phyloP scores from a whole-genome alignment of 1,140 invertebrate genomes.

The Platyscapa corneri region DNA sequence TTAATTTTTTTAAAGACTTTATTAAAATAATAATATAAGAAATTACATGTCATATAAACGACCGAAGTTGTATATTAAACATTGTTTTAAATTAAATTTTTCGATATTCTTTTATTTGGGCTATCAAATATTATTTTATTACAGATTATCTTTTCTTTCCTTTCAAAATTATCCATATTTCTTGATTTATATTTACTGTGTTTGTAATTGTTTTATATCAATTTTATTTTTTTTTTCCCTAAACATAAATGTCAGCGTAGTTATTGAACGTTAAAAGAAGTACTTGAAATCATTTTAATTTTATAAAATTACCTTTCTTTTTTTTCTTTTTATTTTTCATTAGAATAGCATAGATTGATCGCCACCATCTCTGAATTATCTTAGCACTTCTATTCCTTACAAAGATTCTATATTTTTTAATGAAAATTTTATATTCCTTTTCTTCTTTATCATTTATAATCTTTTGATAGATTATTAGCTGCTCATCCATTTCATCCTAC shows the following conservation, averaged over 20 bases:
- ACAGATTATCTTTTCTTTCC: background rate
- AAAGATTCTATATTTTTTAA: slow-evolving; percentile 51
- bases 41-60: slow-evolving; percentile 13
- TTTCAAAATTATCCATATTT: background rate
- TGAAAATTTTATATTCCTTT: slow-evolving; percentile 25
- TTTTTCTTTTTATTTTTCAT: slow-evolving; percentile 45
- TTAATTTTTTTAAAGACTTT: background rate
- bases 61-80: slow-evolving; percentile 13
- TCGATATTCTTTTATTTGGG: slow-evolving; percentile 28
- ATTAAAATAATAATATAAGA: background rate
- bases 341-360: slow-evolving; percentile 36
- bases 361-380: slow-evolving; percentile 63
- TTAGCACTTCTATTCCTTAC: slow-evolving; percentile 54
- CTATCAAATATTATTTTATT: no score
- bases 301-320: slow-evolving; percentile 45
- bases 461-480: slow-evolving; percentile 51
- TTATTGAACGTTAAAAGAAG: background rate
- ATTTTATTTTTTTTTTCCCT: slow-evolving; percentile 27
- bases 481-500: slow-evolving; percentile 56
- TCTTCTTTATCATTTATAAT: slow-evolving; percentile 49
- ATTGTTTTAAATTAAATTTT: background rate
- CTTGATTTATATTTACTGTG: background rate
- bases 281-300: slow-evolving; percentile 1
- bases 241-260: slow-evolving; percentile 1
- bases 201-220: background rate